phyloP scores from a whole-genome alignment of 2,113 vertebrate genomes.

The Brachyhypopomus occidentalis region DNA sequence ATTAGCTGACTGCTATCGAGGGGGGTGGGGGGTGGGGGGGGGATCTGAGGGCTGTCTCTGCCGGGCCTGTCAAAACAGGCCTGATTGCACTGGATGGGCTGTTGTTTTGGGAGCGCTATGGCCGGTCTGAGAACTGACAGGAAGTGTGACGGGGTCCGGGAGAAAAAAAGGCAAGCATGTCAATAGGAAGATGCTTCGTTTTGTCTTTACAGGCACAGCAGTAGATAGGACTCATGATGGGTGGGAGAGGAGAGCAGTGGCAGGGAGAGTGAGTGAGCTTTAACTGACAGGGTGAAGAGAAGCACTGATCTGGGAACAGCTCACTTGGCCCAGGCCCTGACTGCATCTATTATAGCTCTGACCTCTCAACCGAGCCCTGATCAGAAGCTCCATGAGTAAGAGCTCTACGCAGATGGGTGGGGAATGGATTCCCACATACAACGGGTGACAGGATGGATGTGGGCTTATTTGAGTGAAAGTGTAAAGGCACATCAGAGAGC shows the following conservation, averaged over 20 bases:
- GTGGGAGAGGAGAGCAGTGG: slow-evolving; percentile 22
- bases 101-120: slow-evolving; percentile 54
- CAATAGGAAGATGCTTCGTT: background rate
- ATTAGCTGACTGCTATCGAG: slow-evolving; percentile 57
- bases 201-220: slow-evolving; percentile 14
- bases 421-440: background rate
- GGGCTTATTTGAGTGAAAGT: background rate
- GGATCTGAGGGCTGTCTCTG: slow-evolving; percentile 49
- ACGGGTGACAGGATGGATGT: background rate
- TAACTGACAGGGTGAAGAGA: slow-evolving; percentile 20
- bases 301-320: slow-evolving; percentile 22
- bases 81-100: slow-evolving; percentile 41
- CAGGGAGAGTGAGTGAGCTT: slow-evolving; percentile 2
- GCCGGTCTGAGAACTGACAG: slow-evolving; percentile 45
- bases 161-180: slow-evolving; percentile 6
- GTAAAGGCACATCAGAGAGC: background rate
- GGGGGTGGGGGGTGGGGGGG: slow-evolving; percentile 12
- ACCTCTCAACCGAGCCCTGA: slow-evolving; percentile 1
- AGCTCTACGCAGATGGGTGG: background rate
- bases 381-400: background rate
- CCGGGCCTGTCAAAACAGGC: slow-evolving; percentile 58
- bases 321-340: background rate
- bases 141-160: slow-evolving; percentile 44
- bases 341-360: background rate
- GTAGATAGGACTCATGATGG: background rate